phyloP scores from a whole-genome alignment of 1,140 invertebrate genomes.

The Drosophila santomea region DNA sequence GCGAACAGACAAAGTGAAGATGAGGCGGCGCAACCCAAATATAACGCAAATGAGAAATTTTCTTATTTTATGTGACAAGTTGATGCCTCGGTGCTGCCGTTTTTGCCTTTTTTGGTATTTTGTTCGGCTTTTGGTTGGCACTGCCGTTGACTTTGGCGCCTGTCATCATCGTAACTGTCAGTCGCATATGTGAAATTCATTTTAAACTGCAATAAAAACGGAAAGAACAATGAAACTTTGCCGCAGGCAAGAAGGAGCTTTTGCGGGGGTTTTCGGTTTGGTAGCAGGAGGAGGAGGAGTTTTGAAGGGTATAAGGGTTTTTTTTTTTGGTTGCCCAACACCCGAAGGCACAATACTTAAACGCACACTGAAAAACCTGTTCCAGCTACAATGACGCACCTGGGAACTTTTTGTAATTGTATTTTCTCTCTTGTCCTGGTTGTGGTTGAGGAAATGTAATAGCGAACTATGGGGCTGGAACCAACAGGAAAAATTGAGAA shows the following conservation, averaged over 20 bases:
- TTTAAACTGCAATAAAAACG: slow-evolving; percentile 80
- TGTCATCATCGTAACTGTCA: slow-evolving; percentile 68
- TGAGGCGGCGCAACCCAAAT: slow-evolving; percentile 25
- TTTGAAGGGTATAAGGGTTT: not conserved
- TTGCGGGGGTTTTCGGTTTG: not conserved
- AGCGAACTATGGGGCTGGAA: slow-evolving; percentile 7
- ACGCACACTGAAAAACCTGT: slow-evolving; percentile 36
- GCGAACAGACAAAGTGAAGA: slow-evolving; percentile 64
- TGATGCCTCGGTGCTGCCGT: slow-evolving; percentile 17
- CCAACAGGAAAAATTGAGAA: not conserved
- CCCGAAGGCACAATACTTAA: slow-evolving; percentile 40
- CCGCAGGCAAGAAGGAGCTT: slow-evolving; percentile 11
- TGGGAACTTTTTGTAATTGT: slow-evolving; percentile 76
- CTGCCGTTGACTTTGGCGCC: slow-evolving; percentile 46
- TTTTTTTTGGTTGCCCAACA: not conserved
- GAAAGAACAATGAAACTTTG: slow-evolving; percentile 65
- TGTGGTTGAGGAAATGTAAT: slow-evolving; percentile 12
- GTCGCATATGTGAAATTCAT: slow-evolving; percentile 72
- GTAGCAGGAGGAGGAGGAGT: no score
- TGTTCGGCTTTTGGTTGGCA: slow-evolving; percentile 1
- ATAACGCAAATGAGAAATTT: slow-evolving; percentile 34
- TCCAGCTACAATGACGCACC: slow-evolving; percentile 53
- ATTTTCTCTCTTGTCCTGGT: slow-evolving; percentile 29
- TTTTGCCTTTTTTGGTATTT: not conserved
- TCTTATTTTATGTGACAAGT: slow-evolving; percentile 59